Evolutionary conservation across 1,140 invertebrate genomes (phyloP).

Genomic region (Bombus sibiricus): DNA sequence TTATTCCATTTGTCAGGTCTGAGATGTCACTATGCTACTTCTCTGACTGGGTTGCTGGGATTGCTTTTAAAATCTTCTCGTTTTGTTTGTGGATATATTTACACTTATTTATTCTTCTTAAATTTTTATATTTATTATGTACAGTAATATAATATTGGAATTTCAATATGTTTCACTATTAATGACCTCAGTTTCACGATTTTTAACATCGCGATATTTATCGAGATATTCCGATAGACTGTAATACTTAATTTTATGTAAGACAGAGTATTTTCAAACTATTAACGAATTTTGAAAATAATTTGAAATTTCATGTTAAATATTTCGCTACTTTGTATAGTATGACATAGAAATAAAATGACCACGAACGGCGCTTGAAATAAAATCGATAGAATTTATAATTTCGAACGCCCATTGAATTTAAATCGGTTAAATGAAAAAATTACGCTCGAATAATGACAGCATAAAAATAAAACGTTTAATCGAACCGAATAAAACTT

Average conservation of each 20-base stretch:
- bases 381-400: constrained; percentile 2
- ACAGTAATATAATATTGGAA: not conserved
- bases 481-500: not conserved
- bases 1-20: not conserved
- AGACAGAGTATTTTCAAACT: not conserved
- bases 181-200: not conserved
- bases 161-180: not conserved
- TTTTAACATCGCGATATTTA: not conserved
- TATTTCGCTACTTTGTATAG: not conserved
- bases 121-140: not conserved
- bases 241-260: not conserved
- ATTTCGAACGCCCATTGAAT: not conserved
- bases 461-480: not conserved
- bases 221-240: not conserved
- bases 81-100: not conserved
- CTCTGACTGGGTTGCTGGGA: not conserved
- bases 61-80: not conserved
- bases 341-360: not conserved
- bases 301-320: not conserved
- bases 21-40: not conserved
- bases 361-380: not conserved
- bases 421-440: not conserved
- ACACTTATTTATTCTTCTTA: not conserved
- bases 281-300: not conserved
- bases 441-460: not conserved